These are phyloP conservation scores for Homarus americanus DNA, from an alignment of 1,140 invertebrate genomes.

Conservation along the genomic window DNA sequence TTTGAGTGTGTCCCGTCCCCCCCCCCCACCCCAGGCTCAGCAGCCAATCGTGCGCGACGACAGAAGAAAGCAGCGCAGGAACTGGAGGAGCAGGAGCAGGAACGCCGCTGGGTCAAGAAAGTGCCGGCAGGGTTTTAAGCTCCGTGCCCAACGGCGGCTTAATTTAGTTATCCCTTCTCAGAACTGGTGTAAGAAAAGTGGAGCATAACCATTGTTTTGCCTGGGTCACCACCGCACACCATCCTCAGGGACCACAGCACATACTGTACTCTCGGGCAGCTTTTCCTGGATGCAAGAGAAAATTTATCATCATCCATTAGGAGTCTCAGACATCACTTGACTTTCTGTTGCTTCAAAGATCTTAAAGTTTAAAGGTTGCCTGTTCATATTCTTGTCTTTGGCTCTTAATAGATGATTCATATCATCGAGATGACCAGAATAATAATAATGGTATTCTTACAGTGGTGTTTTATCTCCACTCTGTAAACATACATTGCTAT, in stretches of 20 bases:
- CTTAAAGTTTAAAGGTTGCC: neutral
- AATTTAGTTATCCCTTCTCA: neutral
- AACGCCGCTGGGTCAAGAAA: conserved; percentile 5
- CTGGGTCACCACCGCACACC: neutral
- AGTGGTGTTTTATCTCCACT: neutral
- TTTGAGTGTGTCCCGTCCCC: conserved; percentile 13
- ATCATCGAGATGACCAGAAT: neutral
- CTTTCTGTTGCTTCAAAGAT: neutral
- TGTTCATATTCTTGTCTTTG: neutral
- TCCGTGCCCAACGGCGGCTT: neutral
- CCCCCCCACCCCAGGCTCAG: neutral
- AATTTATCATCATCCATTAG: neutral
- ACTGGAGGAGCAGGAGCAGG: neutral
- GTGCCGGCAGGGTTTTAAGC: neutral
- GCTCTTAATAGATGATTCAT: neutral
- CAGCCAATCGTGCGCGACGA: neutral
- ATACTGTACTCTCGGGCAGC: neutral
- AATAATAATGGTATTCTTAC: neutral
- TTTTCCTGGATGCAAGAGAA: conserved; percentile 5
- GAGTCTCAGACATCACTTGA: neutral
- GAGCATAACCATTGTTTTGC: neutral
- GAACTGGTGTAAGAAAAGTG: neutral
- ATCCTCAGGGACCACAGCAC: neutral
- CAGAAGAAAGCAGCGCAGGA: neutral
- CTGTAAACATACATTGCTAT: neutral